phyloP scores from a whole-genome alignment of 35 echinoderm and acorn worm genomes.

The Hemicentrotus pulcherrimus region DNA sequence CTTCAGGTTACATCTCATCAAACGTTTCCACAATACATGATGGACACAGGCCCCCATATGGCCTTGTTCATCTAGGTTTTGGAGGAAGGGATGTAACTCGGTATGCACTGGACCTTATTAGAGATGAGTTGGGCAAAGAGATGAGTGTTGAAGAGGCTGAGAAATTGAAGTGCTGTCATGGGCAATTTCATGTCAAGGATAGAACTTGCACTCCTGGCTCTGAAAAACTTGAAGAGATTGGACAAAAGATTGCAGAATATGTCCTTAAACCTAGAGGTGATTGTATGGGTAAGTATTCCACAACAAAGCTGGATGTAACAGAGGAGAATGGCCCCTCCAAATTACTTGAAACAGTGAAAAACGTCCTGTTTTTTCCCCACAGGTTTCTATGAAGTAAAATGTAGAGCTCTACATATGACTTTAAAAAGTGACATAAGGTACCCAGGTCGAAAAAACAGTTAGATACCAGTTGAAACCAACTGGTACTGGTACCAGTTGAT shows the following conservation, averaged over 20 bases:
- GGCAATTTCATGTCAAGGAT: neutral
- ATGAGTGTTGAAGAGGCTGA: neutral
- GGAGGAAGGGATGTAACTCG: constrained; percentile 6
- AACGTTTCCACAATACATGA: constrained; percentile 38
- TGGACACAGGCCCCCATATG: constrained; percentile 46
- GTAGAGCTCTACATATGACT: too few relatives aligned
- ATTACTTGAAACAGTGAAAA: too few relatives aligned
- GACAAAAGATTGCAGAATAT: constrained; percentile 15
- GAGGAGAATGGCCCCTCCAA: too few relatives aligned
- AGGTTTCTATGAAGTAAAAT: too few relatives aligned
- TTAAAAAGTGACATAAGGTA: too few relatives aligned
- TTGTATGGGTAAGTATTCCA: neutral
- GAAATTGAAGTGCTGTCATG: constrained; percentile 38
- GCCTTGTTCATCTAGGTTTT: neutral
- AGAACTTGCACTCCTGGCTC: neutral
- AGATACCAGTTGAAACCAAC: too few relatives aligned
- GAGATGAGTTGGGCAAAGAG: neutral
- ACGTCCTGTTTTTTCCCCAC: too few relatives aligned
- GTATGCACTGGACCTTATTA: neutral
- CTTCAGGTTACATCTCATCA: constrained; percentile 37
- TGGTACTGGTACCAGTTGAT: too few relatives aligned
- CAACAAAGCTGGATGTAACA: neutral
- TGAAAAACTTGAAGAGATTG: constrained; percentile 31
- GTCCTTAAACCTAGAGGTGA: neutral
- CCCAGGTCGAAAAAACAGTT: too few relatives aligned